phyloP scores from a whole-genome alignment of 1,140 invertebrate species.

The Radopholus similis region DNA sequence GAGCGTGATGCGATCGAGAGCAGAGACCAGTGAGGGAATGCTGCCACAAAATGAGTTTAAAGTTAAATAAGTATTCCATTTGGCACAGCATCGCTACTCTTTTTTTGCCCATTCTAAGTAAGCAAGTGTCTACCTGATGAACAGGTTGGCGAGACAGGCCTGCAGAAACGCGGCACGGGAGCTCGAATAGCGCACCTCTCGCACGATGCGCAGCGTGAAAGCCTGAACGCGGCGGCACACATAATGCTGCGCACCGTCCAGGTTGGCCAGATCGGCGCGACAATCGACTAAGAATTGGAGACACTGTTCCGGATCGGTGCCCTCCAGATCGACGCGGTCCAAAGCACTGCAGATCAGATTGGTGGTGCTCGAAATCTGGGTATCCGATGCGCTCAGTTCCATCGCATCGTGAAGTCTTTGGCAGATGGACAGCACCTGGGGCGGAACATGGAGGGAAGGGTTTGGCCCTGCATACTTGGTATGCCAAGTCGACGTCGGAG shows the following conservation, averaged over 20 bases:
- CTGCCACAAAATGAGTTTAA: conserved; percentile 63
- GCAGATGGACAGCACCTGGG: conserved; percentile 39
- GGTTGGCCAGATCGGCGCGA: conserved; percentile 38
- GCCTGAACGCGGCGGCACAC: conserved; percentile 30
- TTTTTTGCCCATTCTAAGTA: neutral
- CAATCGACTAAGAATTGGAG: conserved; percentile 37
- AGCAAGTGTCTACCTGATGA: conserved; percentile 65
- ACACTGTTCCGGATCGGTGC: conserved; percentile 37
- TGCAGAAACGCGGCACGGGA: conserved; percentile 49
- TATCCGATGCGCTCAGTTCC: conserved; percentile 16
- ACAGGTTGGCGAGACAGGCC: conserved; percentile 90
- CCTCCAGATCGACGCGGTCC: conserved; percentile 30
- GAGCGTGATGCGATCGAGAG: conserved; percentile 73
- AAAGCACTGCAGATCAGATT: conserved; percentile 28
- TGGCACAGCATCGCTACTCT: neutral
- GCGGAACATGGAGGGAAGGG: neutral
- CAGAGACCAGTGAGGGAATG: conserved; percentile 80
- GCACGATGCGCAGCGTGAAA: conserved; percentile 27
- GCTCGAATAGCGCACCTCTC: conserved; percentile 34
- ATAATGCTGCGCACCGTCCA: conserved; percentile 39
- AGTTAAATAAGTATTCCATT: too few species aligned
- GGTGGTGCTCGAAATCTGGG: conserved; percentile 10
- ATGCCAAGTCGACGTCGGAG: conserved; percentile 29
- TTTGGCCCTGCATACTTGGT: conserved; percentile 27
- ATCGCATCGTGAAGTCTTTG: conserved; percentile 38